These are phyloP conservation scores for Sesamia inferens DNA, from an alignment of 2,888 invertebrate genomes.

Conservation along the genomic window DNA sequence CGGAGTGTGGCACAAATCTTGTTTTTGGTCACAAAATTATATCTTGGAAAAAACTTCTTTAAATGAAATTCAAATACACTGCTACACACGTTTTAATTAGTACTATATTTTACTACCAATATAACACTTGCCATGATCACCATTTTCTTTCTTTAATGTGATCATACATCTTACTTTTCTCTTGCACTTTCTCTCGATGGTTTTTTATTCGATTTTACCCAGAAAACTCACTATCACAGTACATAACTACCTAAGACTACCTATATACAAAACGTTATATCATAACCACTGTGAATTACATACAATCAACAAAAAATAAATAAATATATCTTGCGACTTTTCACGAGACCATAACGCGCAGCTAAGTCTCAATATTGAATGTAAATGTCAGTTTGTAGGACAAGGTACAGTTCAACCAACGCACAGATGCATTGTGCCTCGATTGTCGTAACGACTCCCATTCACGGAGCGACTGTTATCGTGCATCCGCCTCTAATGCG, in stretches of 20 bases:
- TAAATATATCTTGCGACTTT: neutral
- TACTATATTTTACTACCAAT: neutral
- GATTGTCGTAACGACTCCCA: slow-evolving; percentile 59
- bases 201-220: neutral
- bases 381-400: slow-evolving; percentile 46
- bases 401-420: slow-evolving; percentile 44
- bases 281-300: neutral
- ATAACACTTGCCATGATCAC: neutral
- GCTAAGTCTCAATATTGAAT: slow-evolving; percentile 48
- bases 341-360: slow-evolving; percentile 31
- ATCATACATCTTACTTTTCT: neutral
- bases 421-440: slow-evolving; percentile 47
- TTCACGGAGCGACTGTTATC: slow-evolving; percentile 59
- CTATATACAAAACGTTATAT: neutral
- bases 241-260: neutral
- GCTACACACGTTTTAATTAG: neutral
- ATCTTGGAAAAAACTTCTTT: neutral
- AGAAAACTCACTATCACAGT: slow-evolving; percentile 8
- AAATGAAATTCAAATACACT: neutral
- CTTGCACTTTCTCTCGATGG: neutral
- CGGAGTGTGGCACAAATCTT: neutral
- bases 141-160: neutral
- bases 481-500: slow-evolving; percentile 49
- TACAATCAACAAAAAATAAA: neutral
- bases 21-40: neutral